These are phyloP conservation scores for Julus scandinavius DNA, from an alignment of 2,888 invertebrate genomes.

Conservation along the genomic window DNA sequence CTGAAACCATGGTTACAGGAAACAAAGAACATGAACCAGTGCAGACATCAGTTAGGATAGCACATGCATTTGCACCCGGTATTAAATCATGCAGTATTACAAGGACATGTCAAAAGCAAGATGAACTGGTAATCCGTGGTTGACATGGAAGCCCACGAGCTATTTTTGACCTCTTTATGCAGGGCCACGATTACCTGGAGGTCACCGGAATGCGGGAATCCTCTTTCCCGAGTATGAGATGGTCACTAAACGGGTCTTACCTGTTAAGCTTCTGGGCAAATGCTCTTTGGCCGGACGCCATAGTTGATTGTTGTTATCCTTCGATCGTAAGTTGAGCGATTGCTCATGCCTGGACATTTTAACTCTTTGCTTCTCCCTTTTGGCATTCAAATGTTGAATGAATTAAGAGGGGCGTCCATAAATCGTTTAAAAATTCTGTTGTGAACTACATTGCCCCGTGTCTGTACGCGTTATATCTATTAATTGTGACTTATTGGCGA, in stretches of 20 bases:
- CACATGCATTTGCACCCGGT: not conserved
- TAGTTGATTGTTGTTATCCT: conserved; percentile 49
- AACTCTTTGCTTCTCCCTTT: not conserved
- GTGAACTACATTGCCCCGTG: not conserved
- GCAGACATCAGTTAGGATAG: not conserved
- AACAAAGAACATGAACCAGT: not conserved
- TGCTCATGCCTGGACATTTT: conserved; percentile 20
- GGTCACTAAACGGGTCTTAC: conserved; percentile 64
- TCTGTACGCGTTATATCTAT: no score
- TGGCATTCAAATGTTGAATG: not conserved
- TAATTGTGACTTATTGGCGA: no score
- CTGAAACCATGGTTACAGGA: conserved; percentile 66
- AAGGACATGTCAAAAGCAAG: not conserved
- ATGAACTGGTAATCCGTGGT: not conserved
- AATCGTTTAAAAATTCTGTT: not conserved
- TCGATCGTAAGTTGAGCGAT: conserved; percentile 12
- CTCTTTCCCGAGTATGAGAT: not conserved
- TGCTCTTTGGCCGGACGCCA: conserved; percentile 68
- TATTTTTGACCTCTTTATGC: not conserved
- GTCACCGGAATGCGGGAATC: no score
- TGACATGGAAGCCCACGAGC: not conserved
- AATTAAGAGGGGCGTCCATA: not conserved
- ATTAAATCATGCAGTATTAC: not conserved
- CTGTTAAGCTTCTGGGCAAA: conserved; percentile 79
- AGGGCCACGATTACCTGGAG: not conserved